Conservation (phyloP, 2,113 vertebrate species). For the Montifringilla adamsi region DNA sequence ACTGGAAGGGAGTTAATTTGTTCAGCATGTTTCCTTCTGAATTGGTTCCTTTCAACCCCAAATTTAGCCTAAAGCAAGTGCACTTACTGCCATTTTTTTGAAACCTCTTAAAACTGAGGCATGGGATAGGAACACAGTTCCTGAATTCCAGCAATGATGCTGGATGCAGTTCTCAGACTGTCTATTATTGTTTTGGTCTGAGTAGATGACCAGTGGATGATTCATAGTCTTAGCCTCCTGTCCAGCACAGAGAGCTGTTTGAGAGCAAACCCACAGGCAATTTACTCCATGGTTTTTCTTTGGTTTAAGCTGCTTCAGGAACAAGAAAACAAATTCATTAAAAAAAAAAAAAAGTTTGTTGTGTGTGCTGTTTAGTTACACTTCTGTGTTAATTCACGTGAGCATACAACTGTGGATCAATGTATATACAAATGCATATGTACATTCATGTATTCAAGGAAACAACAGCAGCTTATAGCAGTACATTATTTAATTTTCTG, state of each 20-base stretch:
- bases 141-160: not conserved
- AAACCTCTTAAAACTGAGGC: not conserved
- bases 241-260: constrained; percentile 17
- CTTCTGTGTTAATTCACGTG: not conserved
- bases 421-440: not conserved
- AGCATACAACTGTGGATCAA: not conserved
- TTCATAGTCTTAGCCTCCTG: constrained; percentile 8
- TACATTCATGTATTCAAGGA: not conserved
- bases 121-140: not conserved
- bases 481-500: not conserved
- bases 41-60: constrained; percentile 33
- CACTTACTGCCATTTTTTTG: not conserved
- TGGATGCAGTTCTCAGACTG: not conserved
- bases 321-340: not conserved
- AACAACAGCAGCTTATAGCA: not conserved
- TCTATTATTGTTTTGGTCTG: not conserved
- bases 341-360: not conserved
- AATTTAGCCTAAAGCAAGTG: constrained; percentile 46
- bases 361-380: not conserved
- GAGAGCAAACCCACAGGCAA: constrained; percentile 1
- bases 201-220: constrained; percentile 21
- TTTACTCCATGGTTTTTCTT: not conserved
- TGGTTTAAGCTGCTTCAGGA: not conserved
- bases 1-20: constrained; percentile 33
- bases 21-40: constrained; percentile 55